Evolutionary conservation across 2,888 invertebrate species (phyloP).

Genomic region (Hoplodrina blanda): DNA sequence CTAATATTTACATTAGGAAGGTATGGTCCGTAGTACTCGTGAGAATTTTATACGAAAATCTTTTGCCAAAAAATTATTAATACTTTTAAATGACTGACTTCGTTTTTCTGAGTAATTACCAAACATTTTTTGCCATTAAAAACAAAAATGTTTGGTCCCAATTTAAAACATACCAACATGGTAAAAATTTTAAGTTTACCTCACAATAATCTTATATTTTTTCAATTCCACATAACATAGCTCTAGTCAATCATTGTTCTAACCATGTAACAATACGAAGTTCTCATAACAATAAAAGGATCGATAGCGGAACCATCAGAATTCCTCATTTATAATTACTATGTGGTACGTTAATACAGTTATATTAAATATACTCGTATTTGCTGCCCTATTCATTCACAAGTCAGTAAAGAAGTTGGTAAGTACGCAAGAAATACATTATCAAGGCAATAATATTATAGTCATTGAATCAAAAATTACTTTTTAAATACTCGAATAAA

Average conservation of each 20-base stretch:
- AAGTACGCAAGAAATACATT: background rate
- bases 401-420: background rate
- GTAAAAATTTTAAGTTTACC: too few relatives aligned
- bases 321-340: constrained; percentile 36
- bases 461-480: too few relatives aligned
- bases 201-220: background rate
- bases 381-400: too few relatives aligned
- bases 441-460: too few relatives aligned
- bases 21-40: background rate
- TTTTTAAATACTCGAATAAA: background rate
- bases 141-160: background rate
- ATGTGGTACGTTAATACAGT: background rate
- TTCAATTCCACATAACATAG: background rate
- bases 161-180: background rate
- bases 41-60: constrained; percentile 10
- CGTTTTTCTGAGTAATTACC: background rate
- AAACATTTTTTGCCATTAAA: background rate
- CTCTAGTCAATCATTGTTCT: constrained; percentile 23
- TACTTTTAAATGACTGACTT: background rate
- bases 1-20: constrained; percentile 12
- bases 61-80: background rate
- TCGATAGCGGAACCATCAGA: constrained; percentile 26
- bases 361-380: too few relatives aligned
- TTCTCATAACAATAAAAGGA: constrained; percentile 30
- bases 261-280: constrained; percentile 16